Evolutionary conservation across 2,113 vertebrate genomes (phyloP), one percentile per base, ranked within the genome.

Genomic region (Indicator maculatus): DNA sequence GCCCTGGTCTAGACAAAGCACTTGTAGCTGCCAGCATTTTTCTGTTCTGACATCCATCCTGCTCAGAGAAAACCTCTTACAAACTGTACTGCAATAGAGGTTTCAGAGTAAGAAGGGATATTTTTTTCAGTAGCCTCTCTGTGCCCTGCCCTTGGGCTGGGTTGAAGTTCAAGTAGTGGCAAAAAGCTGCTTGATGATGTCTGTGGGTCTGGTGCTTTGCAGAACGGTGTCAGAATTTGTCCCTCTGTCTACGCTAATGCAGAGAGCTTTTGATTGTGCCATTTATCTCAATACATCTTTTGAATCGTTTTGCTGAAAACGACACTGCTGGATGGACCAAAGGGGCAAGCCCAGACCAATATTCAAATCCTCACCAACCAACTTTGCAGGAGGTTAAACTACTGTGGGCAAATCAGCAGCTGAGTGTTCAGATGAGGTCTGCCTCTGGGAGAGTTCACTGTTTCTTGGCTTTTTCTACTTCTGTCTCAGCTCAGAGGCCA

Each of bases 221-320:
- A 33, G 21, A 67, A 53, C 12, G 47, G 39, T 53, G 72, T 28
- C 72, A 33, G 70, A 66, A 80, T 85, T 92, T 86, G 82, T 75
- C 31, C 45, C 63, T 16, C 30, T 86, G 33, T 44, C 53, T 75
- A 58, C 55, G 91, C 44, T 74, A 86, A 87, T 1, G 9, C 66
- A 66, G 63, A 83, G 90, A 67, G 23, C 73, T 80, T 86, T 84
- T 31, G 56, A 79, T 91, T 90, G 85, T 96, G 66, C 69, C 76
- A 88, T 90, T 89, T 94, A 92, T 89, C 73, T 92, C 84, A 87
- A 83, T n/a, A 30, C 24, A 58, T n/a, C 52, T 95, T 93, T 80
- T 72, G 65, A 86, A 30, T 64, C 66, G 52, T 89, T 86, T 76
- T 41, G 56, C 61, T 85, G 61, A 77, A 94, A 93, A 87, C 65